Percentiles rank a stretch among this genome's conserved stretches.
Conservation (phyloP, 2,888 invertebrate species). For the Stratiomys singularior region DNA sequence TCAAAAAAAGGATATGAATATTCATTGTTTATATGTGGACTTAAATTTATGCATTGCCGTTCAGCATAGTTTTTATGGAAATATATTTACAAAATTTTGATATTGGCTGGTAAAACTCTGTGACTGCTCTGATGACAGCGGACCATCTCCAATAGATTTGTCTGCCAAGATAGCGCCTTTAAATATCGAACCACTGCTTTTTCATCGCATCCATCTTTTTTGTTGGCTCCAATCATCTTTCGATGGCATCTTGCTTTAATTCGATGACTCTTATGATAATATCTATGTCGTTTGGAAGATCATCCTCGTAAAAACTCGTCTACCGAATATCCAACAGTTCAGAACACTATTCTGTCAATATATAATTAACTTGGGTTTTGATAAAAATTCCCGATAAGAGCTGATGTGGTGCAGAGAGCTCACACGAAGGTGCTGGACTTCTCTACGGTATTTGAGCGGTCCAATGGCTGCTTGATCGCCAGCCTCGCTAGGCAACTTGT, state of each 20-base stretch:
- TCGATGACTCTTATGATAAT: neutral
- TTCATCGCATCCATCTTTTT: neutral
- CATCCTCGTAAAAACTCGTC: neutral
- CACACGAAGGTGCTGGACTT: constrained; percentile 35
- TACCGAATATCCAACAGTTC: neutral
- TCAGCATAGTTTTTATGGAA: too few relatives aligned
- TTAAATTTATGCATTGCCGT: too few relatives aligned
- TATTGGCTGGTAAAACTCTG: neutral
- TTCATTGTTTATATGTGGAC: too few relatives aligned
- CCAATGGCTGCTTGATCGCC: neutral
- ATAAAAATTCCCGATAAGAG: neutral
- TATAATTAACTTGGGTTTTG: constrained; percentile 2
- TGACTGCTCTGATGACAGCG: neutral
- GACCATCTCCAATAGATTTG: neutral
- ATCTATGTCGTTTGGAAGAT: neutral
- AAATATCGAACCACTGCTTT: neutral
- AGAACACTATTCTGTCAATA: neutral
- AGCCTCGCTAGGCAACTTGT: neutral
- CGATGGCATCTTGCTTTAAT: neutral
- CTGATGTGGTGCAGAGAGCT: constrained; percentile 2
- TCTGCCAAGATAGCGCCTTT: neutral
- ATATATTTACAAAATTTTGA: too few relatives aligned
- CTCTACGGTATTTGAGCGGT: constrained; percentile 5
- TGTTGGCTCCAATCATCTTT: neutral
- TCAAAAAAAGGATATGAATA: too few relatives aligned